Evolutionary conservation across 2,797 vertebrate species (phyloP).

Genomic region (Takifugu rubripes): DNA sequence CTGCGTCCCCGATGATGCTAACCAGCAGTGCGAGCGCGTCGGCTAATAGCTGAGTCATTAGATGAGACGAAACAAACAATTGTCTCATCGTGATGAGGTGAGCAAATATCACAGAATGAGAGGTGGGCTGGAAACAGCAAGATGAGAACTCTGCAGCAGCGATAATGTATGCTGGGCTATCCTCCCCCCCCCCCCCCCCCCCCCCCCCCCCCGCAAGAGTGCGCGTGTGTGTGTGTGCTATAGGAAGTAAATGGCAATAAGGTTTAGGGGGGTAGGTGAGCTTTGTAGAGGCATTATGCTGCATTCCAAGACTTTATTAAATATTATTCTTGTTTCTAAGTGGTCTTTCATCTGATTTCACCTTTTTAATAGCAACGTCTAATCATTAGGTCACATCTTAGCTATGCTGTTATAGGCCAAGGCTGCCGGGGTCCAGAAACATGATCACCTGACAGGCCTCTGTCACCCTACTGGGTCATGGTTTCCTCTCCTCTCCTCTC

Average conservation of each 20-base stretch:
- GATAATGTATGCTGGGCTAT: conserved; percentile 63
- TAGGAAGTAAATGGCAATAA: too few species aligned
- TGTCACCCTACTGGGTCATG: too few species aligned
- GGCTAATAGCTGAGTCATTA: conserved; percentile 54
- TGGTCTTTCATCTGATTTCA: too few species aligned
- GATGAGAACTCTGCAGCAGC: conserved; percentile 50
- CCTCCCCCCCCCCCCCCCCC: conserved; percentile 49
- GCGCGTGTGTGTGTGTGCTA: conserved; percentile 19
- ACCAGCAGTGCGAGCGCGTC: conserved; percentile 19
- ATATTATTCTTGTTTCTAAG: too few species aligned
- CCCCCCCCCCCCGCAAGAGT: conserved; percentile 44
- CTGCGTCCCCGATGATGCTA: conserved; percentile 11
- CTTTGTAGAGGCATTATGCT: background rate
- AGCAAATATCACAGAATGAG: conserved; percentile 25
- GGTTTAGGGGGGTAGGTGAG: conserved; percentile 44
- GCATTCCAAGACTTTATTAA: too few species aligned
- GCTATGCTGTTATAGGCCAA: too few species aligned
- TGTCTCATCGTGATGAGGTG: conserved; percentile 43
- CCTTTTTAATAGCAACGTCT: too few species aligned
- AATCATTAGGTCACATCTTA: too few species aligned
- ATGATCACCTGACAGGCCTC: too few species aligned
- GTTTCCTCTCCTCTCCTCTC: too few species aligned
- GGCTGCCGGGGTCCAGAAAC: too few species aligned
- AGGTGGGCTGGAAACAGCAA: conserved; percentile 38
- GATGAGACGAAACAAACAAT: conserved; percentile 58